Conservation (phyloP, 2,888 invertebrate genomes). For the Tenthredo notha region DNA sequence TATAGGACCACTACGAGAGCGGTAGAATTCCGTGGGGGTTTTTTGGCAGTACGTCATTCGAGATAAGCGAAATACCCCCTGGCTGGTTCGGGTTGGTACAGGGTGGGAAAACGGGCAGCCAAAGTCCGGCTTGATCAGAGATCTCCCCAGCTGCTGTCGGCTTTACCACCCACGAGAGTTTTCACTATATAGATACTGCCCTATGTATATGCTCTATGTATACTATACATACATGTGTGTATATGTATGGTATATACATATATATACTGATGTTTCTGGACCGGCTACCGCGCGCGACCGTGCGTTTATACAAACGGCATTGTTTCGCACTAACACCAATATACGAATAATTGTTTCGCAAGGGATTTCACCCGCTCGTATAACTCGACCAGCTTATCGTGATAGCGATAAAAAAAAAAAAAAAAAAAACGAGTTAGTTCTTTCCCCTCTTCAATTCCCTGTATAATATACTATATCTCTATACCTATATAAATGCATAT, state of each 20-base stretch:
- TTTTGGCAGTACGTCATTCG: conserved; percentile 35
- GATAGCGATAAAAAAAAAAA: background rate
- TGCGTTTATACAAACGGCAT: conserved; percentile 11
- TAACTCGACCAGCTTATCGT: background rate
- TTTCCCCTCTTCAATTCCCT: background rate
- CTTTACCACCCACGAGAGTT: background rate
- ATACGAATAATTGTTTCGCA: conserved; percentile 22
- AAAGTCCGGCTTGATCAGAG: conserved; percentile 31
- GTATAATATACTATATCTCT: background rate
- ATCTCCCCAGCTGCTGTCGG: background rate
- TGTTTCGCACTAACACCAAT: background rate
- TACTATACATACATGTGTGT: background rate
- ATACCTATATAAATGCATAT: background rate
- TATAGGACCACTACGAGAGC: background rate
- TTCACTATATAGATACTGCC: background rate
- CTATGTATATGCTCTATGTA: background rate
- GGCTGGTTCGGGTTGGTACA: background rate
- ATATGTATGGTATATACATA: background rate
- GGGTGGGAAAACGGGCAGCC: background rate
- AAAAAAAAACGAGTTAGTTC: conserved; percentile 10
- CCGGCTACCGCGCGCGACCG: background rate
- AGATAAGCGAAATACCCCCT: conserved; percentile 38
- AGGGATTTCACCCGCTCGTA: background rate
- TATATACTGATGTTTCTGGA: background rate
- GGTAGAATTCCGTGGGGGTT: conserved; percentile 11